Evolutionary conservation across 1,140 invertebrate genomes (phyloP), one percentile per base, ranked within the genome.

Genomic region (Brachionus plicatilis): DNA sequence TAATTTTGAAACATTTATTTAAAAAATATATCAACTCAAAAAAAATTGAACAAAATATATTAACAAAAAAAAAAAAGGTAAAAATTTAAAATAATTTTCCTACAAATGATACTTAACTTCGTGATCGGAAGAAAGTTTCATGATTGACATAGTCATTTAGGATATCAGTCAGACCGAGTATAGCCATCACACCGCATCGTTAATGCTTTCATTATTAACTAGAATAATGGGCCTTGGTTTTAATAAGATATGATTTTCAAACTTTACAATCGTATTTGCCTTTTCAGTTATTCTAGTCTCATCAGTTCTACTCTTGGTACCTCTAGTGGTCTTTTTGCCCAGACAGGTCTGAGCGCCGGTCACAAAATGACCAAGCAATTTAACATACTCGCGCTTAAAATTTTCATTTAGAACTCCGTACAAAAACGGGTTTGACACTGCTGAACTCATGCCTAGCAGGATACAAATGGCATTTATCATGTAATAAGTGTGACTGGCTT

Each of bases 371-470:
- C 37, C 68, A 56, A 88, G 87, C 11, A 89, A 85, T 56, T 91
- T 90, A 56, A 87, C 86, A 83, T 92, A 92, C 87, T 93, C 92
- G 68, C 90, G 91, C 12, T 90, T 87, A 87, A 93, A 93, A 86
- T 92, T 93, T 53, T 92, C 91, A 86, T 93, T 93, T 7, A 93
- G 88, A 91, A 91, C 92, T 75, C 92, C 93, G 87, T 93, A 92
- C 88, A 94, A 89, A 89, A 95, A 92, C 0, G 94, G 95, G 89
- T 96, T 95, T 14, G 94, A 94, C 85, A 94, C 94, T 5, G 94
- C 94, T 37, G 93, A 94, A 2, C 93, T 93, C 92, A 94, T 90
- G 1, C 88, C 93, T 85, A 94, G 92, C 93, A 95, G 93, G 87
- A 95, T 94, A 87, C 94, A 95, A 12, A 94, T 90, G n/a, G 94